phyloP scores from a whole-genome alignment of 2,797 vertebrate species.

The Alca torda region DNA sequence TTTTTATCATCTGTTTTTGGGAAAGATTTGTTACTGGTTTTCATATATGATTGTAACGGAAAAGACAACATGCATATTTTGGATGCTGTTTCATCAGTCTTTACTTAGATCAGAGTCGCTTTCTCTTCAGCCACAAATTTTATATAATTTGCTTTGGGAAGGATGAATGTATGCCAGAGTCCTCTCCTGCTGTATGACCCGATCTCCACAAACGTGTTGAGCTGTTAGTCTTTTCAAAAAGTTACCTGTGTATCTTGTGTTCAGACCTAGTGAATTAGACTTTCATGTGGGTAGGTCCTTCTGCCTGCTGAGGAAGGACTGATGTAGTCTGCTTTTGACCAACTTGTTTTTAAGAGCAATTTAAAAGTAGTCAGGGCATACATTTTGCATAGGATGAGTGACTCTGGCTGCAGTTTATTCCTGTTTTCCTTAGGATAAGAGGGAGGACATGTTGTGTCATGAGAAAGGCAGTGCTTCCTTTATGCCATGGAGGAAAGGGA shows the following conservation, averaged over 20 bases:
- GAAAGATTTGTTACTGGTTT: not conserved
- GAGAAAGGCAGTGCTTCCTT: not conserved
- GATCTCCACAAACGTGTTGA: not conserved
- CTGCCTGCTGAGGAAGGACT: not conserved
- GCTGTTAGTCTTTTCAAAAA: not conserved
- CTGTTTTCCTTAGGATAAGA: not conserved
- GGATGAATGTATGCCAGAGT: not conserved
- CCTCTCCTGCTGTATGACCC: not conserved
- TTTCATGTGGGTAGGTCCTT: accelerated
- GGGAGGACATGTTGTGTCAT: not conserved
- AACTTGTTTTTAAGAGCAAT: not conserved
- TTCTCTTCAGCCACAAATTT: not conserved
- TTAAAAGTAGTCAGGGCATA: not conserved
- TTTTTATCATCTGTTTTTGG: not conserved
- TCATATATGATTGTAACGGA: not conserved
- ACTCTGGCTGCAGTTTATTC: not conserved
- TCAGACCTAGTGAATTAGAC: not conserved
- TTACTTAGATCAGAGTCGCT: not conserved
- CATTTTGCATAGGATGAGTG: accelerated
- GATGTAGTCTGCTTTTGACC: not conserved
- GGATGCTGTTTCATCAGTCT: not conserved
- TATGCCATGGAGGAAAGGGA: not conserved
- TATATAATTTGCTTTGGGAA: not conserved
- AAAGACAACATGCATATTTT: not conserved
- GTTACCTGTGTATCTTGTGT: not conserved